phyloP scores from a whole-genome alignment of 2,888 invertebrate genomes.

The Yponomeuta sedellus region DNA sequence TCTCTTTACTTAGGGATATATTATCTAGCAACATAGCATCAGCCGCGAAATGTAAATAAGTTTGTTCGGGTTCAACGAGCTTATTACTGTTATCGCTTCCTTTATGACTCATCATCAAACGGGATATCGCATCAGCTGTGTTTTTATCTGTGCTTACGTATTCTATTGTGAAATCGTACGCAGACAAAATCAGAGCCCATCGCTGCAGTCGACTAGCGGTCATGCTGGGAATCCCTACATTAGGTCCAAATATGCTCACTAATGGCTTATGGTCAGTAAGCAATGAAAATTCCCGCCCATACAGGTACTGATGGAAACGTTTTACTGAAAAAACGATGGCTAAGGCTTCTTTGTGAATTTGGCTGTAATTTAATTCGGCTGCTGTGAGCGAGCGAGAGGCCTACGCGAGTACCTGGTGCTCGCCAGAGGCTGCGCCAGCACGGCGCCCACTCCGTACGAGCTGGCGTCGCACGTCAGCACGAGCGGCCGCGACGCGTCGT shows the following conservation, averaged over 20 bases:
- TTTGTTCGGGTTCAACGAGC: slow-evolving; percentile 21
- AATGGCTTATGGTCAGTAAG: slow-evolving; percentile 28
- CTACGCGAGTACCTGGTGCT: slow-evolving; percentile 16
- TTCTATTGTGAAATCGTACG: slow-evolving; percentile 24
- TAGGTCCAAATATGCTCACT: slow-evolving; percentile 25
- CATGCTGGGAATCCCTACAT: slow-evolving; percentile 24
- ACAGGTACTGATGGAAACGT: slow-evolving; percentile 15
- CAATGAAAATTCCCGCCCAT: slow-evolving; percentile 20
- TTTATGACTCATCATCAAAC: slow-evolving; percentile 14
- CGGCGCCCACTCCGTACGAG: slow-evolving; percentile 17
- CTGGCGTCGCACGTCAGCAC: slow-evolving; percentile 12
- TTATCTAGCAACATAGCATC: slow-evolving; percentile 21
- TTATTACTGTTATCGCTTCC: slow-evolving; percentile 1
- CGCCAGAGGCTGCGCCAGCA: slow-evolving; percentile 16
- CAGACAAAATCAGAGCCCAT: slow-evolving; percentile 23
- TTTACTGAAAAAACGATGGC: slow-evolving; percentile 14
- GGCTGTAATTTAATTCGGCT: slow-evolving; percentile 7
- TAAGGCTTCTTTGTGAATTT: slow-evolving; percentile 15
- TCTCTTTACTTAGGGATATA: slow-evolving; percentile 17
- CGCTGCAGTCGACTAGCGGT: slow-evolving; percentile 24
- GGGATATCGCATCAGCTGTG: slow-evolving; percentile 22
- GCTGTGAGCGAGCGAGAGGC: slow-evolving; percentile 15
- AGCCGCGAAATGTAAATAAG: slow-evolving; percentile 19
- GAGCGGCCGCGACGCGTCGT: too few species aligned
- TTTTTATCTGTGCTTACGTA: slow-evolving; percentile 20